Evolutionary conservation across 2,113 vertebrate species (phyloP).

Genomic region (Phasianus colchicus): DNA sequence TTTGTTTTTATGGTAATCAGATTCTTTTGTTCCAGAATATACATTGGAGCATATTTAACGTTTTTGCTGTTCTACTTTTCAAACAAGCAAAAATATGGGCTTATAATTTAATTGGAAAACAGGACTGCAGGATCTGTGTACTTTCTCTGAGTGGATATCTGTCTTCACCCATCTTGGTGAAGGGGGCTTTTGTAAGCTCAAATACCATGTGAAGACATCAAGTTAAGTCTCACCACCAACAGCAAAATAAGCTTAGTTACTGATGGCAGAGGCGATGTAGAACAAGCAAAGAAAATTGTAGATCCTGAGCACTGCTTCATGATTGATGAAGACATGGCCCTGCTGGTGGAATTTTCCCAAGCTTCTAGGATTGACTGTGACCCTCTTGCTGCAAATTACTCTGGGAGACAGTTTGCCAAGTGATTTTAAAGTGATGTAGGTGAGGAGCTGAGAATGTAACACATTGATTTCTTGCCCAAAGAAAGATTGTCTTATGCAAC

Average conservation of each 20-base stretch:
- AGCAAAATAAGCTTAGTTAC: not conserved
- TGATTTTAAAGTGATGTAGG: not conserved
- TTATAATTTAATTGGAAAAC: not conserved
- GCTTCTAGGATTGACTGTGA: not conserved
- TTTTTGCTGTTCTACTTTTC: not conserved
- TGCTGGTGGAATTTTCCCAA: not conserved
- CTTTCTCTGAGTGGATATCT: not conserved
- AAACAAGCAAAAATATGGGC: not conserved
- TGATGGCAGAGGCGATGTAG: fast-evolving
- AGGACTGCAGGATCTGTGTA: not conserved
- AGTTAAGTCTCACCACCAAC: not conserved
- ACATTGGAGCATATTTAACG: not conserved
- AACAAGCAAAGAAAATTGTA: not conserved
- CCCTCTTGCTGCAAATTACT: not conserved
- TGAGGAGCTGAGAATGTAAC: not conserved
- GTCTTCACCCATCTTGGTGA: not conserved
- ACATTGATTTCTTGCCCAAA: conserved; percentile 12
- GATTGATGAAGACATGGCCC: not conserved
- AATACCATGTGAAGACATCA: not conserved
- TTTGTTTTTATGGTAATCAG: conserved; percentile 45
- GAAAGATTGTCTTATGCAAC: not conserved
- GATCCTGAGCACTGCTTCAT: not conserved
- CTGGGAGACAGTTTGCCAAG: not conserved
- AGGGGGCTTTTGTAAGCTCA: not conserved
- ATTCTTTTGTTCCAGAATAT: conserved; percentile 9